These are phyloP conservation scores for Nowickia ferox DNA, from an alignment of 2,888 invertebrate species.

Conservation along the genomic window DNA sequence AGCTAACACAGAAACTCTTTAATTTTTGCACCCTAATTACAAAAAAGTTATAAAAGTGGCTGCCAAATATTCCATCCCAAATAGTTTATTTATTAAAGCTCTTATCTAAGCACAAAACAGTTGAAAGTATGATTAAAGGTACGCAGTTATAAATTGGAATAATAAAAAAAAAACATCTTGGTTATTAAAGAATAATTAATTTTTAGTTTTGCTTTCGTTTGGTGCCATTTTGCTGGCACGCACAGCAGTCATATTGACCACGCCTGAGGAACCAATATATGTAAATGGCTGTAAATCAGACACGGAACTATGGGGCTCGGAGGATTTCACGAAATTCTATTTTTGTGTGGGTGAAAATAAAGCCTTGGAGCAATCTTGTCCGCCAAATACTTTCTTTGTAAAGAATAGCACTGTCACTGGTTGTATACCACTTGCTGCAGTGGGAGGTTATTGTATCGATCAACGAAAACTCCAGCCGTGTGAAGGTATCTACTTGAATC, in stretches of 20 bases:
- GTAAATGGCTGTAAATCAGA: slow-evolving; percentile 67
- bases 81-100: slow-evolving; percentile 50
- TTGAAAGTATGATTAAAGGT: slow-evolving; percentile 66
- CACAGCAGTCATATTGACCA: slow-evolving; percentile 37
- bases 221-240: slow-evolving; percentile 50
- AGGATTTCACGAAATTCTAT: slow-evolving; percentile 73
- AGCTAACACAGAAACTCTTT: slow-evolving; percentile 3
- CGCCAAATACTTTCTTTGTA: slow-evolving; percentile 72
- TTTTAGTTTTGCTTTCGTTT: slow-evolving; percentile 67
- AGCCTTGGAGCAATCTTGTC: slow-evolving; percentile 69
- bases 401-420: slow-evolving; percentile 74
- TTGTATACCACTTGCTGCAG: slow-evolving; percentile 72
- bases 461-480: slow-evolving; percentile 46
- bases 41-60: slow-evolving; percentile 57
- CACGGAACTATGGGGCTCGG: slow-evolving; percentile 72
- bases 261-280: neutral
- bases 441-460: slow-evolving; percentile 70
- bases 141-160: neutral
- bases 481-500: slow-evolving; percentile 61
- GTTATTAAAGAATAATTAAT: slow-evolving; percentile 11
- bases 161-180: neutral
- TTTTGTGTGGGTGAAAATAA: slow-evolving; percentile 73
- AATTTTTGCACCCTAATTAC: neutral
- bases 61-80: neutral
- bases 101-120: slow-evolving; percentile 32